Evolutionary conservation across 2,888 invertebrate species (phyloP).

Genomic region (Aelia acuminata): DNA sequence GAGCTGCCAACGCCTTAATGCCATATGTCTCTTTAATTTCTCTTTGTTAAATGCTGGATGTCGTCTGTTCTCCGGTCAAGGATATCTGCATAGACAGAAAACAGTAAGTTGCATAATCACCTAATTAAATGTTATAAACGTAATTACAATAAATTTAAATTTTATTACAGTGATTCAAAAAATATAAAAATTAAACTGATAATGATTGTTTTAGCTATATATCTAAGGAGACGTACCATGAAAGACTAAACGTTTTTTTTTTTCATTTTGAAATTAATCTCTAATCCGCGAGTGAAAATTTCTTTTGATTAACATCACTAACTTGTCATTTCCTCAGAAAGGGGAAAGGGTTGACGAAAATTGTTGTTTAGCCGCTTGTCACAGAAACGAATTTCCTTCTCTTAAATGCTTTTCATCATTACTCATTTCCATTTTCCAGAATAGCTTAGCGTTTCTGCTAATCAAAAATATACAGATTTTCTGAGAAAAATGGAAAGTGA

Average conservation of each 20-base stretch:
- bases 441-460: neutral
- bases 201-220: no score
- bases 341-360: neutral
- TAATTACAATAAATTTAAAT: neutral
- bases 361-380: neutral
- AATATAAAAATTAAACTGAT: no score
- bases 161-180: no score
- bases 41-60: neutral
- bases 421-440: neutral
- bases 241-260: neutral
- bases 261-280: neutral
- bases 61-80: neutral
- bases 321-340: neutral
- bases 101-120: no score
- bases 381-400: neutral
- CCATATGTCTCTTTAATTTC: slow-evolving; percentile 1
- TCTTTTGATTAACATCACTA: neutral
- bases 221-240: no score
- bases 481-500: neutral
- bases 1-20: slow-evolving; percentile 2
- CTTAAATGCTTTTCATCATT: slow-evolving; percentile 6
- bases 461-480: neutral
- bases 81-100: no score
- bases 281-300: neutral
- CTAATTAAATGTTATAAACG: no score